Percentiles rank a stretch among this genome's conserved stretches.
Conservation (phyloP, 64 coral and sea anemone species). For the Acropora tenuis region DNA sequence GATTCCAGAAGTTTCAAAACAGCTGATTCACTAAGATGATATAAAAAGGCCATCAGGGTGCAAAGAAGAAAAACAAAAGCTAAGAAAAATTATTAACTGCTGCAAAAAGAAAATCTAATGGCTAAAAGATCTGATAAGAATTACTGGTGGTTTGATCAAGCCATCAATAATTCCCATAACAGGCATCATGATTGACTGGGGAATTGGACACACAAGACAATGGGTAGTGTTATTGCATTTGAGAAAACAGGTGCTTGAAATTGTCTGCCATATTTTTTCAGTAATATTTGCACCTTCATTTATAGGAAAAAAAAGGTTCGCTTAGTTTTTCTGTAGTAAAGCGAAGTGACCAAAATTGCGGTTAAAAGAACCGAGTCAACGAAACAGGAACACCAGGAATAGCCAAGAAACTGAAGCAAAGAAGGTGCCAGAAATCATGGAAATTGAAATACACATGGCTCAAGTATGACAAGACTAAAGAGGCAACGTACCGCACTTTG, state of each 20-base stretch:
- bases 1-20: constrained; percentile 38
- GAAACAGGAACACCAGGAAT: not conserved
- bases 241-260: not conserved
- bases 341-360: not conserved
- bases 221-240: not conserved
- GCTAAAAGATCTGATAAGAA: not conserved
- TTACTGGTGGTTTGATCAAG: not conserved
- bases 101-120: constrained; percentile 12
- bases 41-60: constrained; percentile 22
- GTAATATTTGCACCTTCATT: not conserved
- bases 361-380: not conserved
- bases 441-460: constrained; percentile 54
- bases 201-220: not conserved
- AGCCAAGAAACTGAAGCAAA: constrained; percentile 34
- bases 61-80: constrained; percentile 14
- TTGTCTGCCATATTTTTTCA: not conserved
- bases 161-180: not conserved
- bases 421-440: constrained; percentile 61
- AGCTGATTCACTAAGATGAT: constrained; percentile 24
- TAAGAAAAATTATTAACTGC: not conserved
- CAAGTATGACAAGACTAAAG: constrained; percentile 49
- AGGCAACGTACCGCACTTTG: constrained; percentile 43
- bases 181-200: constrained; percentile 13
- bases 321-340: not conserved
- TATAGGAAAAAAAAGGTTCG: not conserved